Evolutionary conservation across 2,113 vertebrate genomes (phyloP).

Genomic region (Macaca nemestrina): DNA sequence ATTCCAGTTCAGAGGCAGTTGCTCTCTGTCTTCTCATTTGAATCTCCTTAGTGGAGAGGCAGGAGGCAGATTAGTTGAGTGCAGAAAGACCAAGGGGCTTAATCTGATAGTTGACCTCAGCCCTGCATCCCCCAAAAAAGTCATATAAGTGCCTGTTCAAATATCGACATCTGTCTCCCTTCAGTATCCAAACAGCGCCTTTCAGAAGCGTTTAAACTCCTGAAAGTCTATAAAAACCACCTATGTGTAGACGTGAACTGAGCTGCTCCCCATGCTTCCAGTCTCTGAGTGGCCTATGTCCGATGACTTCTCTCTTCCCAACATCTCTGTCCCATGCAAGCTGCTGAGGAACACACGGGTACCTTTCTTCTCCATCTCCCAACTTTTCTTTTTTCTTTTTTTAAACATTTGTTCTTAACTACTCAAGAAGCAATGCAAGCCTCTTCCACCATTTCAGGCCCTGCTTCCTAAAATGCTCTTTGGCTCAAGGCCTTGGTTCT

Average conservation of each 20-base stretch:
- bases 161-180: conserved; percentile 29
- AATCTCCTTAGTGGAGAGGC: not conserved
- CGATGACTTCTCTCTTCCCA: conserved; percentile 8
- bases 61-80: conserved; percentile 12
- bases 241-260: not conserved
- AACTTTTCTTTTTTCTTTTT: conserved; percentile 26
- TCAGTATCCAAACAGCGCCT: conserved; percentile 16
- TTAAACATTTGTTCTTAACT: conserved; percentile 67
- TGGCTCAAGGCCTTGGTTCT: conserved; percentile 66
- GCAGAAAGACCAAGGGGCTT: not conserved
- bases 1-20: not conserved
- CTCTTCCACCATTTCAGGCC: conserved; percentile 44
- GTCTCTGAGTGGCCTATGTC: not conserved
- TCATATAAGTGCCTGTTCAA: not conserved
- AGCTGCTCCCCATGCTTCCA: not conserved
- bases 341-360: not conserved
- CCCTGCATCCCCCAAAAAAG: not conserved
- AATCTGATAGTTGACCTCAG: conserved; percentile 20
- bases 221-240: conserved; percentile 23
- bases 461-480: conserved; percentile 69
- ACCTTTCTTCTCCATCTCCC: not conserved
- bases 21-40: not conserved
- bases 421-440: conserved; percentile 46
- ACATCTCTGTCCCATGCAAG: not conserved
- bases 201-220: not conserved